These are phyloP conservation scores for Onychomys leucogaster DNA, from an alignment of 2,797 vertebrate species.

Conservation along the genomic window DNA sequence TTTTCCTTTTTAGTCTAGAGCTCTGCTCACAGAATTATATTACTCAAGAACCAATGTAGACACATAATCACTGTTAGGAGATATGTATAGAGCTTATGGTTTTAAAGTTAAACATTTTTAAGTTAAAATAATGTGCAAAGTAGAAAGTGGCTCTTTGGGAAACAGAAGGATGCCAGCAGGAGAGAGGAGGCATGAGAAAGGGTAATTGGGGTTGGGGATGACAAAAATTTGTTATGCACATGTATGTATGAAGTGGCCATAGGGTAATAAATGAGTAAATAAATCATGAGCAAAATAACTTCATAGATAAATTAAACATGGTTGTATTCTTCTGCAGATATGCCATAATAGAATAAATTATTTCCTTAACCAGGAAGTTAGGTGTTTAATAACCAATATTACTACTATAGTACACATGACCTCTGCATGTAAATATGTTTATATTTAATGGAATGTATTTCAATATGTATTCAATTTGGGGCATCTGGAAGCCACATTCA, in stretches of 20 bases:
- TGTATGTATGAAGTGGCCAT: neutral
- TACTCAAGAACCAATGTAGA: neutral
- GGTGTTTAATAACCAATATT: neutral
- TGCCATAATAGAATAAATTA: neutral
- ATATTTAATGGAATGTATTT: slow-evolving; percentile 25
- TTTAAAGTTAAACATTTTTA: neutral
- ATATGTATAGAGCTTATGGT: neutral
- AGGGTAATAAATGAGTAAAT: neutral
- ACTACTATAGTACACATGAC: neutral
- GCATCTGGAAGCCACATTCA: slow-evolving; percentile 13
- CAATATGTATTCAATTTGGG: neutral
- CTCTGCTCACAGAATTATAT: slow-evolving; percentile 18
- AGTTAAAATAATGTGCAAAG: neutral
- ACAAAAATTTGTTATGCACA: neutral
- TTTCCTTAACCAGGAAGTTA: neutral
- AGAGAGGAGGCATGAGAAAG: neutral
- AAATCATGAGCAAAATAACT: slow-evolving; percentile 22
- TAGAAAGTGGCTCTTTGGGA: neutral
- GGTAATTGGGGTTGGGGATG: neutral
- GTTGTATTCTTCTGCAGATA: neutral
- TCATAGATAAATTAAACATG: neutral
- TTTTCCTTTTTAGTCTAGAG: neutral
- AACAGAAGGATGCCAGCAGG: neutral
- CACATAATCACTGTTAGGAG: neutral
- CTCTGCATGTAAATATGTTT: neutral